These are phyloP conservation scores for zebrafish (Danio rerio) DNA, from an alignment of 2,113 vertebrate species.

Conservation along the genomic window DNA sequence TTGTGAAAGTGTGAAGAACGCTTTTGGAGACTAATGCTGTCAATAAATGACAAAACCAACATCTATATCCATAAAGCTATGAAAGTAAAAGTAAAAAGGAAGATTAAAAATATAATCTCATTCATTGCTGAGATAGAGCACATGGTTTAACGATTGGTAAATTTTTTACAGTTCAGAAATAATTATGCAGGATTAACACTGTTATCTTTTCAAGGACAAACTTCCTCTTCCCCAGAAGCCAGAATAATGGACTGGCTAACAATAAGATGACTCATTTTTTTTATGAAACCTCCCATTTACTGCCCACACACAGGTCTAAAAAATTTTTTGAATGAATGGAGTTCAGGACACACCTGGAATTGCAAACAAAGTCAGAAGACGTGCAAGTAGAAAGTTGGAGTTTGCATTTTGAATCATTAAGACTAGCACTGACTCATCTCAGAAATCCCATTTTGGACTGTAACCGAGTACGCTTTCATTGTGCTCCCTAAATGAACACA, in stretches of 20 bases:
- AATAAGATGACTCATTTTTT: not conserved
- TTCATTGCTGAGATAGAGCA: not conserved
- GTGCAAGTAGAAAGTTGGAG: not conserved
- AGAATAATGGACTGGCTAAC: slow-evolving; percentile 1
- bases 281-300: not conserved
- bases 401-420: not conserved
- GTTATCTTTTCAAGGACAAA: not conserved
- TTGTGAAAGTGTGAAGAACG: no score
- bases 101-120: not conserved
- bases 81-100: not conserved
- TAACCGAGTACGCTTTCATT: not conserved
- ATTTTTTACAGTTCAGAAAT: not conserved
- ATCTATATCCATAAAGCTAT: not conserved
- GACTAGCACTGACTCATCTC: not conserved
- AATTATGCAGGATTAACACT: not conserved
- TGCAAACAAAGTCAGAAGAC: not conserved
- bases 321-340: not conserved
- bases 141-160: not conserved
- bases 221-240: not conserved
- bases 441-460: not conserved
- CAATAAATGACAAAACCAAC: no score
- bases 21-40: no score
- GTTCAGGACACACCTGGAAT: not conserved
- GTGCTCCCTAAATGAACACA: not conserved
- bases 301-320: not conserved